Evolutionary conservation across 2,888 invertebrate genomes (phyloP), one percentile per base, ranked within the genome.

Genomic region (Notodonta dromedarius): DNA sequence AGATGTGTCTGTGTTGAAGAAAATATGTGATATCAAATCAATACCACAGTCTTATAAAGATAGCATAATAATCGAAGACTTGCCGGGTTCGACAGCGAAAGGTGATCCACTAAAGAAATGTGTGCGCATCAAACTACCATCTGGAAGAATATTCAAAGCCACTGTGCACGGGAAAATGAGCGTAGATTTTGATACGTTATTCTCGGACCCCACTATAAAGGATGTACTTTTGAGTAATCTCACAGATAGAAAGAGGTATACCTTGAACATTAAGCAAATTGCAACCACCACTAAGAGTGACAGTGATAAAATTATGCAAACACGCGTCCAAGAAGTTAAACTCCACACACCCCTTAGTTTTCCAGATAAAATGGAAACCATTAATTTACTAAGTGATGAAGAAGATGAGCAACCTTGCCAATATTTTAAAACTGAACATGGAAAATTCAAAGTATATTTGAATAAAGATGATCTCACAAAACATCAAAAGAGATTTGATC

Each of bases 361-460:
- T n/a, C 12, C 42, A 6, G 48, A 52, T 9, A 62, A 68, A 39
- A 60, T 83, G 51, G 91, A 91, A 65, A 89, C 87, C 44, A 87
- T 93, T 50, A 79, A 88, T 76, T 82, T 93, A 62, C 75, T 92
- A 9, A 93, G 91, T 66, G 93, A 93, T 53, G 92, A 93, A 7
- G 93, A 93, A 65, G 86, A 88, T 12, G 80, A 79, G 8, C 60
- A 55, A 13, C 48, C 63, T 24, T 56, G 48, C 8, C 65, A 70
- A 50, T 66, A 40, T 60, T 84, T 86, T 59, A 72, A 73, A 56
- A 91, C 91, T 2, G 85, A 91, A 73, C 88, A 79, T 73, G 91
- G 90, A n/a, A 79, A 75, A 50, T 88, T 76, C 71, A 79, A 77
- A 57, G 67, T 86, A 14, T 66, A 70, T 50, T 72, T 85, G 32